Evolutionary conservation across 2,113 vertebrate species (phyloP).

Genomic region (Leiothrix lutea): DNA sequence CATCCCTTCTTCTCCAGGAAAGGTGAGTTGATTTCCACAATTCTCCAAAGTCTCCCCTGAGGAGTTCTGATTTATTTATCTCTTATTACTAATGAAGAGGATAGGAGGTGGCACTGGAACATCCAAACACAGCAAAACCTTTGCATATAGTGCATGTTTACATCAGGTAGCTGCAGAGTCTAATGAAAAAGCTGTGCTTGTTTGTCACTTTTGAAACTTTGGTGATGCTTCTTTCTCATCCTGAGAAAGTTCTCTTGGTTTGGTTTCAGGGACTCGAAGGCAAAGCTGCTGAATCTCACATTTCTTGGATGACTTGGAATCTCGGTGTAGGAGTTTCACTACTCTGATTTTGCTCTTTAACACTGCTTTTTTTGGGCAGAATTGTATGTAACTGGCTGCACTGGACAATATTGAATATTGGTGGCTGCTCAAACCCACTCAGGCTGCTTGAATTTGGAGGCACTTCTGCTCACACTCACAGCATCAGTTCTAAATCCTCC

Average conservation of each 20-base stretch:
- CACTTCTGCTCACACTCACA: neutral
- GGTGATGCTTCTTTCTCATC: neutral
- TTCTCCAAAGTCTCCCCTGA: neutral
- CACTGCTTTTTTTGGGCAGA: neutral
- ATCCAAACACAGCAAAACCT: neutral
- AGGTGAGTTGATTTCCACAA: neutral
- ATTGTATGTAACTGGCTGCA: neutral
- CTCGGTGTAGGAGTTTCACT: neutral
- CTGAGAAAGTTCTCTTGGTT: neutral
- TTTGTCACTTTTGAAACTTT: neutral
- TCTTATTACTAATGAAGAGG: neutral
- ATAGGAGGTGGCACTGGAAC: neutral
- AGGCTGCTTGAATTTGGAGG: neutral
- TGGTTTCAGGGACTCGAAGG: neutral
- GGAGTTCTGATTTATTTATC: neutral
- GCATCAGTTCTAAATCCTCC: neutral
- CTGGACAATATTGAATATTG: neutral
- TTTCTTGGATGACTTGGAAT: neutral
- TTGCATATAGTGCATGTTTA: neutral
- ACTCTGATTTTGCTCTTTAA: neutral
- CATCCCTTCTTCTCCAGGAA: neutral
- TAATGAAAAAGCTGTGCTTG: neutral
- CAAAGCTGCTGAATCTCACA: neutral
- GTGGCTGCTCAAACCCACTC: neutral
- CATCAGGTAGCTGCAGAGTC: neutral